Conservation (phyloP, 2,797 vertebrate genomes). For the Oreortyx pictus region DNA sequence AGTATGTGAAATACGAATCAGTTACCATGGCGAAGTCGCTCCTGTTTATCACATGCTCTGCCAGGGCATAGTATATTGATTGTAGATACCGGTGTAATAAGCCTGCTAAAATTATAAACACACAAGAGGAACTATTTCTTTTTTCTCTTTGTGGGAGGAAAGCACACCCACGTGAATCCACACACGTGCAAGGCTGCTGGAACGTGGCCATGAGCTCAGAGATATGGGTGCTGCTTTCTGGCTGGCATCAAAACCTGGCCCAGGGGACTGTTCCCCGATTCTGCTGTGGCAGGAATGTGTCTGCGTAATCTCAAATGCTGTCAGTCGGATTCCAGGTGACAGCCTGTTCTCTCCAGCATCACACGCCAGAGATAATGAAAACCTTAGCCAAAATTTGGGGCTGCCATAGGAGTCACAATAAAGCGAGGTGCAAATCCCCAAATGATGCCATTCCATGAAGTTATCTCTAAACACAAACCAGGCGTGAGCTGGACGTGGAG, state of each 20-base stretch:
- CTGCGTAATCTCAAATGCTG: background rate
- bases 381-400: background rate
- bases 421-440: background rate
- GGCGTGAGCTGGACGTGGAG: constrained; percentile 17
- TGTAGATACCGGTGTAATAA: background rate
- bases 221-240: background rate
- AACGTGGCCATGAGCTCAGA: background rate
- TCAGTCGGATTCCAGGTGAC: background rate
- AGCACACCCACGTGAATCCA: background rate
- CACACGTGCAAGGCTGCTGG: background rate
- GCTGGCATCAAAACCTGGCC: background rate
- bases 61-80: background rate
- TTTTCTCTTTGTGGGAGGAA: background rate
- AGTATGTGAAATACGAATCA: background rate
- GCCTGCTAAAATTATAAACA: background rate
- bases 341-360: background rate
- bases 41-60: background rate
- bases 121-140: background rate
- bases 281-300: background rate
- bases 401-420: background rate
- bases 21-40: background rate
- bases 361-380: background rate
- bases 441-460: constrained; percentile 10
- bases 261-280: background rate
- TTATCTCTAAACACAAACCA: constrained; percentile 34